These are phyloP conservation scores for Daboia siamensis DNA, from an alignment of 2,113 vertebrate genomes.

Conservation along the genomic window DNA sequence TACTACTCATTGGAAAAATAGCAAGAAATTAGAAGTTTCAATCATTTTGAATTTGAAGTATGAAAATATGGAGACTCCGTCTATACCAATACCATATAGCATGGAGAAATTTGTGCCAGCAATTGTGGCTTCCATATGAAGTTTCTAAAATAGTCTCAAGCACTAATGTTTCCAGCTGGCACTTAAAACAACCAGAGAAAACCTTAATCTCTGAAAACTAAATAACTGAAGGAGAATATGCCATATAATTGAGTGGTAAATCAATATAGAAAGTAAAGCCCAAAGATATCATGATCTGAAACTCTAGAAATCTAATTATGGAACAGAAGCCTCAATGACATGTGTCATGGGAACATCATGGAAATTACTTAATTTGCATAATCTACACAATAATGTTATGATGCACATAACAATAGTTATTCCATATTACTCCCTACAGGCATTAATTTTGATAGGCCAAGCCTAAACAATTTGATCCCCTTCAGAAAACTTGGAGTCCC, in stretches of 20 bases:
- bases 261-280: background rate
- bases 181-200: background rate
- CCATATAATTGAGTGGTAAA: background rate
- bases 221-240: background rate
- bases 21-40: background rate
- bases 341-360: background rate
- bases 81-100: background rate
- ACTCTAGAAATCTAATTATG: background rate
- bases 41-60: background rate
- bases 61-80: background rate
- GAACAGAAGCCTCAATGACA: background rate
- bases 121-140: background rate
- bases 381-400: background rate
- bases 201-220: background rate
- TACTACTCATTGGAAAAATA: background rate
- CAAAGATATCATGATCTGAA: background rate
- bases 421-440: background rate
- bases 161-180: background rate
- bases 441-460: background rate
- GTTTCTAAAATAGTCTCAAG: background rate
- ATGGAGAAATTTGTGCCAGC: background rate
- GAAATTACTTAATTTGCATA: background rate
- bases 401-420: background rate
- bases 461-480: background rate
- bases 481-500: background rate